Base-by-base conservation (phyloP, 2,797 vertebrate species). In the Bufotes viridis region DNA sequence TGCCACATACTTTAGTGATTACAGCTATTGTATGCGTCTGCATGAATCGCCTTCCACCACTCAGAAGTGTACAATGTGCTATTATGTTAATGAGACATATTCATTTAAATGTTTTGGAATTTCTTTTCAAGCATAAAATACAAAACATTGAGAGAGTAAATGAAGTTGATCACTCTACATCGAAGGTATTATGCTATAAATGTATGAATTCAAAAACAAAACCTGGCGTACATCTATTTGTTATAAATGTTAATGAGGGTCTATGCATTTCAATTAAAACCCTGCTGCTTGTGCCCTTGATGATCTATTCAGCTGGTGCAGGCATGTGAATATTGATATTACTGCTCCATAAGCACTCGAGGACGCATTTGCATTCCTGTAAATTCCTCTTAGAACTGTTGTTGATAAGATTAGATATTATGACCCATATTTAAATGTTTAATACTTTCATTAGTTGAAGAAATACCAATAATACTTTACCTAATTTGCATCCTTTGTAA, bases 251-350 rank as follows among this genome's bases (percentile, higher is more conserved):
- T 20, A 22, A 49, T 14, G 0, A 84, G 67, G 51, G 87, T 86
- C 88, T 82, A 5, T 78, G 87, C 49, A 78, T 83, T 29, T 51
- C 2, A 84, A 74, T 87, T 84, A 51, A 65, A 76, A 84, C 86
- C 86, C 0, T 11, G 65, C 72, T 26, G 26, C 67, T 81, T 67
- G 18, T 78, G 49, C 81, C 81, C 69, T 55, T 87, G 57, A 87
- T 53, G 42, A 87, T 58, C 49, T 57, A 42, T 58, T 87, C 69
- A 74, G 12, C 80, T 74, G 55, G 79, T 82, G 72, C 81, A 78
- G 58, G n/a, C 69, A 42, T 81, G 29, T 82, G 86, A 76, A 78
- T 57, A 67, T 82, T 14, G 58, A 65, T 53, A 82, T 78, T 82
- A 49, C 42, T 82, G 42, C 17, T 51, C 22, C 7, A 7, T 22